Percentiles rank a stretch among this genome's conserved stretches.
Evolutionary conservation across 2,113 vertebrate genomes (phyloP).

Genomic region (Onychostoma macrolepis): DNA sequence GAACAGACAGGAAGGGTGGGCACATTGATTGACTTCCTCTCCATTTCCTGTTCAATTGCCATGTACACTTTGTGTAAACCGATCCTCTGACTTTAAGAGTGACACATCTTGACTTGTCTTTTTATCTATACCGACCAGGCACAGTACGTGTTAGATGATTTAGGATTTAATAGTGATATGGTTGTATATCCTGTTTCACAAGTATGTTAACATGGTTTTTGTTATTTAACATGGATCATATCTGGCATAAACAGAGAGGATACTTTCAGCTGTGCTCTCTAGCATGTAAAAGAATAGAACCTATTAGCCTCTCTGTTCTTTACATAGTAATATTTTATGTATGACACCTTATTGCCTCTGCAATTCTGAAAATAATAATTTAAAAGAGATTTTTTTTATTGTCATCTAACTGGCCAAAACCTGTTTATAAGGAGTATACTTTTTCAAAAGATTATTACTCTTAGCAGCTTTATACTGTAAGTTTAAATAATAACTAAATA

Average conservation of each 20-base stretch:
- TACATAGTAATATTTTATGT: not conserved
- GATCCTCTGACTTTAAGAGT: not conserved
- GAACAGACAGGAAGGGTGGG: slow-evolving; percentile 63
- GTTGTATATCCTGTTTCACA: not conserved
- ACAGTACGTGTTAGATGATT: not conserved
- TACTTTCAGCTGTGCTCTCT: not conserved
- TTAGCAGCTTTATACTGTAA: not conserved
- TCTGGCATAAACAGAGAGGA: not conserved
- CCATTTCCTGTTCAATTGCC: slow-evolving; percentile 59
- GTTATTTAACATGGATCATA: not conserved
- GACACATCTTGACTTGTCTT: not conserved
- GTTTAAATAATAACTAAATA: not conserved
- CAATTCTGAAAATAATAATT: too few species aligned
- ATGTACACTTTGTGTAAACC: slow-evolving; percentile 24
- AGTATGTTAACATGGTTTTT: slow-evolving; percentile 4
- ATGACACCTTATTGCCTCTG: not conserved
- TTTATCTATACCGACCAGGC: not conserved
- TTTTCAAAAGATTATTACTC: not conserved
- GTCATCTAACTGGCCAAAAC: not conserved
- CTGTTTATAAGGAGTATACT: not conserved
- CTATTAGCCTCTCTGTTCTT: not conserved
- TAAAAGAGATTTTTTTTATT: not conserved
- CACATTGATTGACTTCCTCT: slow-evolving; percentile 49
- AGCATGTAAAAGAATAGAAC: not conserved
- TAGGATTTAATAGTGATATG: not conserved